A percentile compares a stretch with the other conserved stretches of the same genome.
Conservation (phyloP, 2,113 vertebrate genomes). For the Misgurnus mizolepis region DNA sequence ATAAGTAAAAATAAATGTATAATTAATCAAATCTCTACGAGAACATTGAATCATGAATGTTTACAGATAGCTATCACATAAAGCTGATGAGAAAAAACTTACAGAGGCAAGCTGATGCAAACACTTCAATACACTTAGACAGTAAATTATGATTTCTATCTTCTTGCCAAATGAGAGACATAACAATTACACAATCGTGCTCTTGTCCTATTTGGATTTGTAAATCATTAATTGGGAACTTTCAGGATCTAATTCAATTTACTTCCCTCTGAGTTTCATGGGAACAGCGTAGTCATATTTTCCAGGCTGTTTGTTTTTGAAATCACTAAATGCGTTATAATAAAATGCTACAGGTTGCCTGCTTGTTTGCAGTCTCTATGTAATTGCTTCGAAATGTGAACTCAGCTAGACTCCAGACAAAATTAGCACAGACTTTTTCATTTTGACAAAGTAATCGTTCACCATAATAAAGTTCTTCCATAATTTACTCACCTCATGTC, state of each 20-base stretch:
- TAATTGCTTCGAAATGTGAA: not conserved
- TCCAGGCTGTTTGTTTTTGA: conserved; percentile 22
- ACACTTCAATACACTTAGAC: conserved; percentile 18
- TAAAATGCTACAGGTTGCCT: conserved; percentile 25
- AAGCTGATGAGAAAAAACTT: no score
- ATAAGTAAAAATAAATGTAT: no score
- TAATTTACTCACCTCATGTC: no score
- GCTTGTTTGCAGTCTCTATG: conserved; percentile 19
- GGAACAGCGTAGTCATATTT: not conserved
- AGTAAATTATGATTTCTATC: not conserved
- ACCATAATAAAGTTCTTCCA: no score
- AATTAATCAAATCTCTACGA: no score
- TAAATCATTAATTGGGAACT: conserved; percentile 40
- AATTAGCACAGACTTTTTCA: no score
- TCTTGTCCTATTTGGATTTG: conserved; percentile 17
- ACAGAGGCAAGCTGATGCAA: conserved; percentile 11
- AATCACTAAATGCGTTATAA: not conserved
- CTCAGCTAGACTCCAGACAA: not conserved
- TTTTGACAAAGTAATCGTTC: no score
- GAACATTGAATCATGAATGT: no score
- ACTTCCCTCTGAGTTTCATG: not conserved
- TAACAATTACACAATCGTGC: conserved; percentile 8
- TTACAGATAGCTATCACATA: no score
- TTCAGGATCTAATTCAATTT: conserved; percentile 14
- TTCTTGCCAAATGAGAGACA: conserved; percentile 32